phyloP scores from a whole-genome alignment of 2,888 invertebrate genomes.

The Sycophila texana region DNA sequence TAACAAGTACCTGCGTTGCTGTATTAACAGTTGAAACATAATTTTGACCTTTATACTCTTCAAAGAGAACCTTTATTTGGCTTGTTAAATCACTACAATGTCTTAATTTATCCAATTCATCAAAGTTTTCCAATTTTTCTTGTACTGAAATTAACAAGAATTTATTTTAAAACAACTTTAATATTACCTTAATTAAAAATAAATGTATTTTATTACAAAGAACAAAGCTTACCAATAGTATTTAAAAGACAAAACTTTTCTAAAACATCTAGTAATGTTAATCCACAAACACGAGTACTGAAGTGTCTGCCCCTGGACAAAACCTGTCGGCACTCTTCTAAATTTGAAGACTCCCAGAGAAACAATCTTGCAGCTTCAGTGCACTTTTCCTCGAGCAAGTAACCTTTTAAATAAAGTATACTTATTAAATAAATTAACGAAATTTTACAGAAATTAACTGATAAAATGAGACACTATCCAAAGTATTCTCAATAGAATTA shows the following conservation, averaged over 20 bases:
- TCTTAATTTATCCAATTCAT: conserved; percentile 38
- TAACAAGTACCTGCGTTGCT: conserved; percentile 21
- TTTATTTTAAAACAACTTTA: background rate
- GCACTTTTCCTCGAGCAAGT: conserved; percentile 48
- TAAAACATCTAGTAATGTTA: conserved; percentile 41
- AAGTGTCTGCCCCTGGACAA: conserved; percentile 57
- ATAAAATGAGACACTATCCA: background rate
- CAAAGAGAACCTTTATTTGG: conserved; percentile 41
- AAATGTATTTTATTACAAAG: conserved; percentile 1
- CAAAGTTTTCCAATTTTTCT: conserved; percentile 26
- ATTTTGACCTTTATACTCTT: conserved; percentile 29
- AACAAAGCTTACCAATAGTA: conserved; percentile 40
- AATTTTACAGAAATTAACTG: background rate
- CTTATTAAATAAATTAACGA: background rate
- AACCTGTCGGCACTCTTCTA: conserved; percentile 59
- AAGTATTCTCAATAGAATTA: background rate
- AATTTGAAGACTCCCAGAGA: conserved; percentile 58
- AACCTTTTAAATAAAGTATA: conserved; percentile 35
- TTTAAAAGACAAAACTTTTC: conserved; percentile 49
- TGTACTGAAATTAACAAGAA: conserved; percentile 36
- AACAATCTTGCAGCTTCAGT: conserved; percentile 51
- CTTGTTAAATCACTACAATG: conserved; percentile 29
- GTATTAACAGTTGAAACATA: background rate
- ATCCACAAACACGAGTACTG: conserved; percentile 52
- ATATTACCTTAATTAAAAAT: background rate